Percentiles rank a stretch among this genome's conserved stretches.
These are phyloP conservation scores for Drosophila littoralis DNA, from an alignment of 1,140 invertebrate genomes.

Conservation along the genomic window DNA sequence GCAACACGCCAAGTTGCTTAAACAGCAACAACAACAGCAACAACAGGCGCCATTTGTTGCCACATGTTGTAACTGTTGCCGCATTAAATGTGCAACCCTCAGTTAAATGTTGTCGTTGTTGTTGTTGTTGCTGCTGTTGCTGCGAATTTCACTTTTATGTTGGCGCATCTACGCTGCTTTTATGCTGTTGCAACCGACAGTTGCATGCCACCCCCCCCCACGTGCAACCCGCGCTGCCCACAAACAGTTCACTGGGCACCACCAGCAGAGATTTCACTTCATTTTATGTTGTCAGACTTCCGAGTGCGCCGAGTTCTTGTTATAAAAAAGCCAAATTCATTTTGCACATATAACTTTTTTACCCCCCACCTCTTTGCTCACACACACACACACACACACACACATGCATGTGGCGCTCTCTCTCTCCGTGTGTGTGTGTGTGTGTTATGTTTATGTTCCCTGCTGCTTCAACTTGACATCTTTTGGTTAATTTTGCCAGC, in stretches of 20 bases:
- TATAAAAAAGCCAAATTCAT: slow-evolving; percentile 82
- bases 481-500: slow-evolving; percentile 68
- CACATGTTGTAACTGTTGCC: slow-evolving; percentile 80
- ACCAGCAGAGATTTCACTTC: slow-evolving; percentile 81
- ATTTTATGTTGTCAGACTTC: slow-evolving; percentile 82
- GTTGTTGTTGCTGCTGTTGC: slow-evolving; percentile 20
- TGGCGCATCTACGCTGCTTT: slow-evolving; percentile 62
- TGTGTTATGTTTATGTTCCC: slow-evolving; percentile 59
- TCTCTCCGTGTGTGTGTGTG: slow-evolving; percentile 8
- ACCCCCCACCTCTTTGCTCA: not conserved
- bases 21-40: slow-evolving; percentile 29
- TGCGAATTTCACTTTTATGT: slow-evolving; percentile 79
- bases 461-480: slow-evolving; percentile 66
- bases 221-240: not conserved
- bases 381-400: slow-evolving; percentile 8
- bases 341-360: slow-evolving; percentile 75
- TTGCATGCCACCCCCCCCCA: not conserved
- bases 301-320: slow-evolving; percentile 63
- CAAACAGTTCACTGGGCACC: slow-evolving; percentile 74
- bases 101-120: slow-evolving; percentile 22
- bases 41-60: slow-evolving; percentile 68
- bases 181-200: slow-evolving; percentile 55
- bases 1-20: slow-evolving; percentile 73
- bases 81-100: slow-evolving; percentile 72
- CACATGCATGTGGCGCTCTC: not conserved